Conservation (phyloP, 2,888 invertebrate species). For the Penaeus monodon region DNA sequence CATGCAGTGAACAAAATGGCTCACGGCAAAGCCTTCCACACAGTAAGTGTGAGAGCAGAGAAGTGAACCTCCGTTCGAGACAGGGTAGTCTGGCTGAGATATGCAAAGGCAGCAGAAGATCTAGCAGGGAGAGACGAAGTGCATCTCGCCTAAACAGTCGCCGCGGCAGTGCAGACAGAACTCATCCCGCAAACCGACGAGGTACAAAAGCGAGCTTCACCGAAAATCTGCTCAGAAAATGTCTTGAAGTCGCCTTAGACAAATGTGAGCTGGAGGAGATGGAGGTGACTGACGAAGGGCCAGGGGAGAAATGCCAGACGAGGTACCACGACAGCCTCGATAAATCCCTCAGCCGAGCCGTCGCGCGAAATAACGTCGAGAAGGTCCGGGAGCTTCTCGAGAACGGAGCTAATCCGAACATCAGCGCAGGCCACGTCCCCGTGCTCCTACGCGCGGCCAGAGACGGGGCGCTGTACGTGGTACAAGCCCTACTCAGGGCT, state of each 20-base stretch:
- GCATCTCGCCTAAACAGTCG: no score
- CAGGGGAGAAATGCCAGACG: not conserved
- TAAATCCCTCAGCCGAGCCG: constrained; percentile 33
- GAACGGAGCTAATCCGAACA: constrained; percentile 55
- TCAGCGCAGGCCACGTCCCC: constrained; percentile 30
- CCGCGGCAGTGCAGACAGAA: no score
- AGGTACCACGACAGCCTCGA: constrained; percentile 31
- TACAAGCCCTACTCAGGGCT: constrained; percentile 51
- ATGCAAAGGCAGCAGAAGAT: no score
- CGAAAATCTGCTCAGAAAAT: constrained; percentile 38
- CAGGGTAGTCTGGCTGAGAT: no score
- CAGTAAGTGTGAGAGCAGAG: no score
- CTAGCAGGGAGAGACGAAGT: no score
- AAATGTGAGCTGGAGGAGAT: constrained; percentile 21
- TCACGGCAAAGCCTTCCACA: no score
- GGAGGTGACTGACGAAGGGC: not conserved
- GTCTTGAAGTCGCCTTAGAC: constrained; percentile 34
- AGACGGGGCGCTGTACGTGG: constrained; percentile 41
- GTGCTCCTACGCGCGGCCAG: constrained; percentile 42
- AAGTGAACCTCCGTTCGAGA: no score
- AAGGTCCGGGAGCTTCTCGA: constrained; percentile 35
- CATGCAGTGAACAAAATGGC: no score
- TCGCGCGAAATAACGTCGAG: constrained; percentile 24
- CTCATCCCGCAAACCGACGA: not conserved
- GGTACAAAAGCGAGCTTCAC: constrained; percentile 37